Evolutionary conservation across 2,113 vertebrate species (phyloP), one percentile per base, ranked within the genome.

Genomic region (Dascyllus trimaculatus): DNA sequence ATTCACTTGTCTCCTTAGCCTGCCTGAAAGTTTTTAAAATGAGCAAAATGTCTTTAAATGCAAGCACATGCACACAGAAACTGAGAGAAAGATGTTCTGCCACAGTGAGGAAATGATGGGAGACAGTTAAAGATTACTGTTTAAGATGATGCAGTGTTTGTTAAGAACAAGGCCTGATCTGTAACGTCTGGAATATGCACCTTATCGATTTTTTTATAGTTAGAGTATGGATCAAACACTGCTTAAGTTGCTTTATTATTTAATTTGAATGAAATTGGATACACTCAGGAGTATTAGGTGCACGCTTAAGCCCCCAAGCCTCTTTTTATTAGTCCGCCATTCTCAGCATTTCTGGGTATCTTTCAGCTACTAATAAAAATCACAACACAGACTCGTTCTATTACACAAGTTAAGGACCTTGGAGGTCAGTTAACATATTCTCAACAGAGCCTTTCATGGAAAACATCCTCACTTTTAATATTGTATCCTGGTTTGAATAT

Each of bases 21-120:
- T 15, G 74, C 25, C 8, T 68, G 49, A 68, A 78, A 61, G 26
- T 81, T 82, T 40, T 21, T 17, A 40, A 66, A 59, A 59, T 10
- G 43, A 86, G 62, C 58, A 75, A 79, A 70, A 57, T 61, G 83
- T 38, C 59, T 80, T 82, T 58, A 79, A 85, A 74, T 71, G 72
- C 63, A 88, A 80, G 67, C 75, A 71, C 69, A 80, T 72, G 67
- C 32, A 14, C 32, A 38, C 17, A 61, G 2, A 56, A 22, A 74
- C 25, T 53, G 1, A 65, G 40, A 35, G 49, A 43, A 53, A 67
- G 43, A 25, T 1, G 5, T 46, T 62, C 73, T 53, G 15, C 22
- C 57, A 45, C 48, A 43, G 1, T 40, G 25, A 59, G 38, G 69
- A 46, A 4, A 61, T 2, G 4, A n/a, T 14, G 2, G 2, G 4